phyloP scores from a whole-genome alignment of 2,888 invertebrate species.

The Terebella lapidaria region DNA sequence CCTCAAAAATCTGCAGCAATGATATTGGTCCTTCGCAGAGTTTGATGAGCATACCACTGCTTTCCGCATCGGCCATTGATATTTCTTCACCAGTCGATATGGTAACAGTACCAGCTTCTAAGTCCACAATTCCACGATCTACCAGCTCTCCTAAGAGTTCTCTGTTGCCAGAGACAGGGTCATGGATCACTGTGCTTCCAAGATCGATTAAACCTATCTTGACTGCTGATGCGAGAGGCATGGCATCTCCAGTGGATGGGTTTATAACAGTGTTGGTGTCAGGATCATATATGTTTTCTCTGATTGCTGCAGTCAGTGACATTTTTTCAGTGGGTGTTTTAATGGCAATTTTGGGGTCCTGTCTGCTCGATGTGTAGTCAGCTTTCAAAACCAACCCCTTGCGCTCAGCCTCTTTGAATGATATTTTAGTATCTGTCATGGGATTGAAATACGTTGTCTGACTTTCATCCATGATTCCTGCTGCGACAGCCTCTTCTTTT shows the following conservation, averaged over 20 bases:
- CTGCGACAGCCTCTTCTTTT: constrained; percentile 73
- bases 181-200: constrained; percentile 15
- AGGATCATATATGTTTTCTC: constrained; percentile 63
- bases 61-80: constrained; percentile 17
- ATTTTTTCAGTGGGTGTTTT: background rate
- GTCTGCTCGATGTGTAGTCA: no score
- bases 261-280: constrained; percentile 58
- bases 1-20: constrained; percentile 59
- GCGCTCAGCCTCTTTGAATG: no score
- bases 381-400: no score
- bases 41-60: constrained; percentile 12
- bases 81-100: constrained; percentile 62
- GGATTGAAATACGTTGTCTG: background rate
- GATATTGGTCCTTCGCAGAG: constrained; percentile 14
- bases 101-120: constrained; percentile 57
- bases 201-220: constrained; percentile 19
- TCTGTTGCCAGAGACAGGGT: constrained; percentile 23
- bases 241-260: constrained; percentile 11
- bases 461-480: constrained; percentile 64
- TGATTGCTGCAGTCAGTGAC: constrained; percentile 61
- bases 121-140: constrained; percentile 71
- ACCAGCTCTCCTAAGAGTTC: constrained; percentile 78
- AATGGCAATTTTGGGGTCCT: background rate
- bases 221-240: constrained; percentile 62
- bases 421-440: background rate